phyloP scores from a whole-genome alignment of 2,888 invertebrate species.

The Agrotis exclamationis region DNA sequence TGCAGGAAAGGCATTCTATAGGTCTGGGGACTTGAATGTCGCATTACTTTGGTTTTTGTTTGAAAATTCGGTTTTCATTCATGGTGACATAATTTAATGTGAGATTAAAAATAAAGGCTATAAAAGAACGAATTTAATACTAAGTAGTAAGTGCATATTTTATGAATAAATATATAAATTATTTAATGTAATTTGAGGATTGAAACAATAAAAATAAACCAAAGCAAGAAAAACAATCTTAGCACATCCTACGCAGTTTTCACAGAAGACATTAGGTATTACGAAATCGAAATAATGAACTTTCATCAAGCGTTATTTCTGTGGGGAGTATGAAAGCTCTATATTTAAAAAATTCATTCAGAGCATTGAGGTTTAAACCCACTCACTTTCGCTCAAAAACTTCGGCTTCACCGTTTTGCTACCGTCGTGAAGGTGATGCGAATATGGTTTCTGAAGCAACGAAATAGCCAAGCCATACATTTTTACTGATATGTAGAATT shows the following conservation, averaged over 20 bases:
- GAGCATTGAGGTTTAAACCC: not conserved
- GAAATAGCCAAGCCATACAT: no score
- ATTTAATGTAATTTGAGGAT: no score
- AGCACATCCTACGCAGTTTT: not conserved
- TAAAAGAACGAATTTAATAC: no score
- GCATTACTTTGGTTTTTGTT: slow-evolving; percentile 14
- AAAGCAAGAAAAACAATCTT: not conserved
- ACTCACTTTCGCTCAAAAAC: slow-evolving; percentile 8
- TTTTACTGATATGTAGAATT: no score
- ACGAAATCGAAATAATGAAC: slow-evolving; percentile 12
- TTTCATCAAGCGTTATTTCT: slow-evolving; percentile 1
- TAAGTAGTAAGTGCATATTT: no score
- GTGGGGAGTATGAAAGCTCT: slow-evolving; percentile 17
- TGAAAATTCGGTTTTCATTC: not conserved
- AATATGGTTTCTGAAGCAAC: no score
- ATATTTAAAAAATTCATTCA: slow-evolving; percentile 7
- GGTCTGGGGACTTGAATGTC: slow-evolving; percentile 10
- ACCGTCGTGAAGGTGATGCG: no score
- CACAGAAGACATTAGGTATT: no score
- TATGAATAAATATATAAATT: no score
- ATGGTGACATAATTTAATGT: not conserved
- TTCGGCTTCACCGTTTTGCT: no score
- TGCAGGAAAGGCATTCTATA: slow-evolving; percentile 20
- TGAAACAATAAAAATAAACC: not conserved
- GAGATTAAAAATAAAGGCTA: no score